phyloP scores from a whole-genome alignment of 1,140 invertebrate genomes.

The Steinernema khuongi region DNA sequence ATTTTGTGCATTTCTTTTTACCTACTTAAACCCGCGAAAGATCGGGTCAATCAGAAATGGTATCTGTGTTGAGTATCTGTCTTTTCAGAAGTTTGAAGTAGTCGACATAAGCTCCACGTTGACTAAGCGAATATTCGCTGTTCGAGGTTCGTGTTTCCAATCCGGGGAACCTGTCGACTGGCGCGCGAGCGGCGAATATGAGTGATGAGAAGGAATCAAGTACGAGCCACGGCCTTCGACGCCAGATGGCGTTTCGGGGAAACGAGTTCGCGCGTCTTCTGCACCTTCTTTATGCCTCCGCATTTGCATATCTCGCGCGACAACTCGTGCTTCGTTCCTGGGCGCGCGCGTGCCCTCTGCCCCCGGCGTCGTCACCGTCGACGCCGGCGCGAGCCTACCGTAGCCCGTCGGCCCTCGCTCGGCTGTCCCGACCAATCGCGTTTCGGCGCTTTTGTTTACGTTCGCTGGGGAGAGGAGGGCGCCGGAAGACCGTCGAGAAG shows the following conservation, averaged over 20 bases:
- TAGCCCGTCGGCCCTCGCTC: background rate
- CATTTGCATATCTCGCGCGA: constrained; percentile 8
- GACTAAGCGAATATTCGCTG: too few relatives aligned
- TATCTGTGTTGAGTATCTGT: too few relatives aligned
- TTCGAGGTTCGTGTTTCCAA: too few relatives aligned
- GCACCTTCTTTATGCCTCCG: constrained; percentile 1
- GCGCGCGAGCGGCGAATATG: constrained; percentile 2
- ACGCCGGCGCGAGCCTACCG: background rate
- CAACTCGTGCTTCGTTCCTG: background rate
- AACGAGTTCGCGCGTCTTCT: constrained; percentile 1
- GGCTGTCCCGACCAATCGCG: background rate
- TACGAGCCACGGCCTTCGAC: background rate
- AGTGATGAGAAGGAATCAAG: background rate
- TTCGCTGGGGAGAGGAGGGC: background rate
- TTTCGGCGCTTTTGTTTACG: constrained; percentile 9
- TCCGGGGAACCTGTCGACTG: background rate
- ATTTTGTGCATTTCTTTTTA: too few relatives aligned
- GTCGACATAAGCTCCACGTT: too few relatives aligned
- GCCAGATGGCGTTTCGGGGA: background rate
- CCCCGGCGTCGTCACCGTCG: background rate
- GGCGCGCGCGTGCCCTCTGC: background rate
- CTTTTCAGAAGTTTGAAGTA: too few relatives aligned
- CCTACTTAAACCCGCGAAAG: too few relatives aligned
- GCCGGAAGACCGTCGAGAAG: constrained; percentile 3
- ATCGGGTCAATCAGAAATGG: too few relatives aligned